Percentiles rank a stretch among this genome's conserved stretches.
phyloP scores from a whole-genome alignment of 64 coral and sea anemone species.

The Actinia tenebrosa region DNA sequence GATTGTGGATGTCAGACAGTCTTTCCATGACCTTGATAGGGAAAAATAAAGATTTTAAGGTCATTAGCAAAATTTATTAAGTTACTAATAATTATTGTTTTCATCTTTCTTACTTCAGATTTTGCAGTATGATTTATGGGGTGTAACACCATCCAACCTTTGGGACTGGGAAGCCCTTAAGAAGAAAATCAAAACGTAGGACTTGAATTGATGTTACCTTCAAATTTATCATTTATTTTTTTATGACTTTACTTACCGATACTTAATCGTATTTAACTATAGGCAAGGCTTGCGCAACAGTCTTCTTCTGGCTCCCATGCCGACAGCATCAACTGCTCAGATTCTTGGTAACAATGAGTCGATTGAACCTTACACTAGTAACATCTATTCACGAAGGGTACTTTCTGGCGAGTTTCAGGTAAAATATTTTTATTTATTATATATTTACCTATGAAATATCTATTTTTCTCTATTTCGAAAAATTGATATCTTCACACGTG shows the following conservation, averaged over 20 bases:
- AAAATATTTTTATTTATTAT: neutral
- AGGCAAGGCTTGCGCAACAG: slow-evolving; percentile 95
- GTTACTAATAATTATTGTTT: neutral
- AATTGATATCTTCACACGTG: too few species aligned
- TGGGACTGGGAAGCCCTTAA: slow-evolving; percentile 96
- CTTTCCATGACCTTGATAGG: too few species aligned
- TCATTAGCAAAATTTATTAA: neutral
- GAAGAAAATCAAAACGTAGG: slow-evolving; percentile 84
- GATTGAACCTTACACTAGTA: slow-evolving; percentile 98
- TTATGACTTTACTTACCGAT: neutral
- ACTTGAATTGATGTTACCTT: neutral
- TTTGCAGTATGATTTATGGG: slow-evolving; percentile 95
- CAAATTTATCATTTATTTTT: neutral
- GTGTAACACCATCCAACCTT: slow-evolving; percentile 73
- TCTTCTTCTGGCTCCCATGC: slow-evolving; percentile 93
- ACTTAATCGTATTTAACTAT: neutral
- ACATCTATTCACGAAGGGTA: slow-evolving; percentile 90
- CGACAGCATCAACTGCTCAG: slow-evolving; percentile 97
- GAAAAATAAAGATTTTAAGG: too few species aligned
- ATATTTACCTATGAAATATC: too few species aligned
- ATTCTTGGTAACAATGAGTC: slow-evolving; percentile 99
- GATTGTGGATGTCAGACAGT: too few species aligned
- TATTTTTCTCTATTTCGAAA: too few species aligned
- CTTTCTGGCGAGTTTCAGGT: slow-evolving; percentile 99
- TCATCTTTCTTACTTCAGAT: slow-evolving; percentile 9